Base-by-base conservation (phyloP, 2,888 invertebrate genomes). In the Willowsia nigromaculata region DNA sequence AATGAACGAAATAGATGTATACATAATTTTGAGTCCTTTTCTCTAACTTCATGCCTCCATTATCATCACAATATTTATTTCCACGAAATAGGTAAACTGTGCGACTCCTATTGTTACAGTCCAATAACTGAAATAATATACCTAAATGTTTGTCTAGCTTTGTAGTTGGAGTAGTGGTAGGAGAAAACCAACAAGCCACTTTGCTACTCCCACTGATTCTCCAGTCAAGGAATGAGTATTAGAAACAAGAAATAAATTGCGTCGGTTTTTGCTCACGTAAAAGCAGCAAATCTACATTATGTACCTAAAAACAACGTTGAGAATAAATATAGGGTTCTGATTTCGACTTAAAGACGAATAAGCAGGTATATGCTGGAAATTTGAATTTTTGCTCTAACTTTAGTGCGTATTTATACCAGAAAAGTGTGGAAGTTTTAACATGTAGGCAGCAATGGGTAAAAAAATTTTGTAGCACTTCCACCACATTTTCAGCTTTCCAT, bases 401-500 rank as follows among this genome's bases (percentile, higher is more conserved):
- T 37, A 37, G 37, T 9, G 9, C 9, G 37, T 9, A 6, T 37
- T 4, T 37, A 37, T 37, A 37, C 37, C 37, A 37, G 9, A 13
- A 4, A 30, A 65, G 56, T 4, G 53, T 78, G 25, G 30, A 47
- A 53, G 25, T 22, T 47, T 25, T 9, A 43, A 0, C 25, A 2
- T 15, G 7, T 40, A 40, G 13, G 30, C 27, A n/a, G 27, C n/a
- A 18, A 13, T 22, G 47, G 47, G 74, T 22, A 47, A 18, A 7
- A 37, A 37, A 15, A 11, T 74, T 43, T 74, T 43, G 50, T 27
- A 13, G 25, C 37, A 40, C 62, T 81, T 40, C 22, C 11, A 6
- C 40, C 40, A 40, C 37, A 81, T 81, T 81, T 81, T 81, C 62
- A 62, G 40, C n/a, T 62, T 25, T 81, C 43, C 43, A 56, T 80